Conservation (phyloP, 2,797 vertebrate genomes). For the Scyliorhinus canicula region DNA sequence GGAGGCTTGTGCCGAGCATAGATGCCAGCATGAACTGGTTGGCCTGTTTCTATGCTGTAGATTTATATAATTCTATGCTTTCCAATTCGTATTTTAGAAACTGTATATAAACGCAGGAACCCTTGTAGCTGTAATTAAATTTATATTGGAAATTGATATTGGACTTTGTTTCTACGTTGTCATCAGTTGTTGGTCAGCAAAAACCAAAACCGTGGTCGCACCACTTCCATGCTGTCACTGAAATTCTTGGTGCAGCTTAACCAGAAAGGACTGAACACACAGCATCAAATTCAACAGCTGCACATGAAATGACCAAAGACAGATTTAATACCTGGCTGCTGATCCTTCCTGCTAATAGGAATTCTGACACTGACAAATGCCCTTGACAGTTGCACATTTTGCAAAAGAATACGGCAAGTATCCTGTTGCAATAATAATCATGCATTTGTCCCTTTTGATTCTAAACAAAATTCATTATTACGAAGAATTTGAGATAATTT, state of each 20-base stretch:
- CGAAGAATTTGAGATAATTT: neutral
- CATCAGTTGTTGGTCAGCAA: neutral
- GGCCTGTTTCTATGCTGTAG: neutral
- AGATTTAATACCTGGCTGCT: neutral
- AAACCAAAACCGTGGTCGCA: no score
- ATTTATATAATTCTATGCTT: neutral
- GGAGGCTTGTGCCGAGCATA: no score
- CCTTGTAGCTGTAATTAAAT: neutral
- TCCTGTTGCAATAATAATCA: neutral
- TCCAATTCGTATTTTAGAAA: neutral
- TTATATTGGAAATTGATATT: neutral
- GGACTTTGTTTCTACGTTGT: neutral
- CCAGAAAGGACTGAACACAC: neutral
- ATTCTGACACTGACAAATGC: neutral
- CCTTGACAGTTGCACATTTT: neutral
- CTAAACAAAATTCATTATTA: neutral
- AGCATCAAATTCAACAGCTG: neutral
- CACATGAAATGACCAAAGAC: neutral
- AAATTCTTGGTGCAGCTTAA: neutral
- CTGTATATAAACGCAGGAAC: neutral
- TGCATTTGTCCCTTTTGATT: constrained; percentile 1
- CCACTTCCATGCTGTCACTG: neutral
- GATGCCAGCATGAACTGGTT: no score
- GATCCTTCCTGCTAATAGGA: neutral
- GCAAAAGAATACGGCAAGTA: neutral